A percentile compares a stretch with the other conserved stretches of the same genome.
Evolutionary conservation across 2,113 vertebrate genomes (phyloP).

Genomic region (Actenoides lindsayi): DNA sequence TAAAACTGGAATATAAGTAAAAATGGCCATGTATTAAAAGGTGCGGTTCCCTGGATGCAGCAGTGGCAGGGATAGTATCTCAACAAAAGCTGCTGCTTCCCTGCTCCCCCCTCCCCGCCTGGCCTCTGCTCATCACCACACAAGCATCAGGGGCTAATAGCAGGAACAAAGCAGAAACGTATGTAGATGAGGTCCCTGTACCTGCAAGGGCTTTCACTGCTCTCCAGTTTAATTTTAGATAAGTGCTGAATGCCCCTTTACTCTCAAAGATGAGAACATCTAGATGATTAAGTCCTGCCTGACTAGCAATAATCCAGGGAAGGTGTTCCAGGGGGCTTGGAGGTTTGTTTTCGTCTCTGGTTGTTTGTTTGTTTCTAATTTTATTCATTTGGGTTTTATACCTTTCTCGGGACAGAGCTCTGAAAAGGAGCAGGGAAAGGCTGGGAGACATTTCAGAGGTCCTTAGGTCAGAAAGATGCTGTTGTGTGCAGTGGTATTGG

Average conservation of each 20-base stretch:
- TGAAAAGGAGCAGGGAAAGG: not conserved
- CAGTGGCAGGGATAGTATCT: not conserved
- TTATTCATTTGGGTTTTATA: not conserved
- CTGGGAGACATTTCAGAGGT: not conserved
- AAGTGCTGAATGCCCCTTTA: slow-evolving; percentile 55
- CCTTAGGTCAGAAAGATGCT: not conserved
- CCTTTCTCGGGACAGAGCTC: not conserved
- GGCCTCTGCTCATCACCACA: not conserved
- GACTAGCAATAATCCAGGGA: slow-evolving; percentile 40
- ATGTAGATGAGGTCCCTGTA: slow-evolving; percentile 54
- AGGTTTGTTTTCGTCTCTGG: slow-evolving; percentile 11
- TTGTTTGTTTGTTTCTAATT: not conserved
- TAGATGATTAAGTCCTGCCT: slow-evolving; percentile 51
- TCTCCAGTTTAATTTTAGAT: slow-evolving; percentile 72
- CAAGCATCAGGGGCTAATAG: not conserved
- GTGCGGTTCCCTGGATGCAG: not conserved
- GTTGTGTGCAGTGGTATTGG: not conserved
- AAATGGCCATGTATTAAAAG: slow-evolving; percentile 35
- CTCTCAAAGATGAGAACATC: slow-evolving; percentile 35
- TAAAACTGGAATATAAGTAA: slow-evolving; percentile 61
- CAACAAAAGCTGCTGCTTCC: not conserved
- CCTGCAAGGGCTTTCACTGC: slow-evolving; percentile 56
- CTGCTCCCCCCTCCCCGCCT: not conserved
- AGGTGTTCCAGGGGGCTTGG: not conserved
- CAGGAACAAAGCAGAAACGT: not conserved